phyloP scores from a whole-genome alignment of 2,888 invertebrate genomes.

The Pardosa pseudoannulata region DNA sequence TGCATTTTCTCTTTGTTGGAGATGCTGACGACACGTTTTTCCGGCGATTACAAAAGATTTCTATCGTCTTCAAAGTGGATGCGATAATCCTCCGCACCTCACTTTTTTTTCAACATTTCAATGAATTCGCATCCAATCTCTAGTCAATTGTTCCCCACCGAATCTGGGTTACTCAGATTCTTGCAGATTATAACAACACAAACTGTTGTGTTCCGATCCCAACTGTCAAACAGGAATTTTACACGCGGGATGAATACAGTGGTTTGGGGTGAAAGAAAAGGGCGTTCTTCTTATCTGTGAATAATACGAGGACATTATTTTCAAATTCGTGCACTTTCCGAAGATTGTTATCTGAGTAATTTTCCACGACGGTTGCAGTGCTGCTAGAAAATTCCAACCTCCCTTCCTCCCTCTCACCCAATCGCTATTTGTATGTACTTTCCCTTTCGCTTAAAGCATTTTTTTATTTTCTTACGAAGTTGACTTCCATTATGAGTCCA shows the following conservation, averaged over 20 bases:
- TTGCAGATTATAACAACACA: not conserved
- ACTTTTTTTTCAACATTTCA: not conserved
- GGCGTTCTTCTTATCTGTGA: not conserved
- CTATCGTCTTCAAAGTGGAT: not conserved
- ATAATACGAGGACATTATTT: slow-evolving; percentile 23
- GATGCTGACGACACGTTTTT: not conserved
- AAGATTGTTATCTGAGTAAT: slow-evolving; percentile 15
- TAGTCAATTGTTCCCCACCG: slow-evolving; percentile 6
- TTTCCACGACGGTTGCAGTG: slow-evolving; percentile 1
- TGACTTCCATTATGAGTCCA: not conserved
- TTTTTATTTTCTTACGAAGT: not conserved
- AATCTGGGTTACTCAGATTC: slow-evolving; percentile 19
- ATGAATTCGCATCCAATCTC: slow-evolving; percentile 10
- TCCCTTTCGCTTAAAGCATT: not conserved
- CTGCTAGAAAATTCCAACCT: not conserved
- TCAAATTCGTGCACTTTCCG: slow-evolving; percentile 4
- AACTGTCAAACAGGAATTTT: slow-evolving; percentile 25
- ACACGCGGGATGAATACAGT: not conserved
- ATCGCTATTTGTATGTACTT: not conserved
- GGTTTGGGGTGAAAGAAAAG: not conserved
- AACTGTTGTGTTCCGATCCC: slow-evolving; percentile 8
- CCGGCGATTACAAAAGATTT: not conserved
- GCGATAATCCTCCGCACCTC: not conserved
- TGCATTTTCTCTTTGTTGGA: not conserved
- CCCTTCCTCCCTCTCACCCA: not conserved